phyloP scores from a whole-genome alignment of 2,113 vertebrate species.

The Brevimyrus niger region DNA sequence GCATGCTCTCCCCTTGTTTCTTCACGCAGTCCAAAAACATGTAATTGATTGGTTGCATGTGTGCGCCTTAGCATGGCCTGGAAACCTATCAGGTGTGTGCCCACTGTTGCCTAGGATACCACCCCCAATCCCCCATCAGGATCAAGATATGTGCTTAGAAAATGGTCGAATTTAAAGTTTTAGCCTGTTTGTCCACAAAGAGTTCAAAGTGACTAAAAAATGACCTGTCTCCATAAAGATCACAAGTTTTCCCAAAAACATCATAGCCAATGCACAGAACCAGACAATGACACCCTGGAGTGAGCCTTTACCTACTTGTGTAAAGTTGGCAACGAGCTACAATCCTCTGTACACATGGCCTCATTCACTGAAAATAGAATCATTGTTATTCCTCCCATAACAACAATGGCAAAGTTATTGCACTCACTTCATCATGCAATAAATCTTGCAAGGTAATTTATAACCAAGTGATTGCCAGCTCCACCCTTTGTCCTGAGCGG shows the following conservation, averaged over 20 bases:
- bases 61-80: not conserved
- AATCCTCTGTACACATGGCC: not conserved
- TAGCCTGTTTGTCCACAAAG: not conserved
- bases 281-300: not conserved
- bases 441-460: not conserved
- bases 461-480: conserved; percentile 5
- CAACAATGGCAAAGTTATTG: conserved; percentile 3
- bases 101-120: not conserved
- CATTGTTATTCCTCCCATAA: conserved; percentile 6
- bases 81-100: not conserved
- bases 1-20: not conserved
- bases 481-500: not conserved
- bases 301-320: not conserved
- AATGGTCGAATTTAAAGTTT: not conserved
- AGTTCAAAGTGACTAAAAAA: not conserved
- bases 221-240: not conserved
- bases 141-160: not conserved
- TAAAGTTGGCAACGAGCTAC: not conserved
- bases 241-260: not conserved
- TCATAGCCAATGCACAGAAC: not conserved
- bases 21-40: not conserved
- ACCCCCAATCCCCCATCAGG: not conserved
- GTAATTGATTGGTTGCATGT: not conserved
- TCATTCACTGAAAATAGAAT: conserved; percentile 8
- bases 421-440: not conserved